phyloP scores from a whole-genome alignment of 2,113 vertebrate genomes.

The Campylomormyrus numenius region DNA sequence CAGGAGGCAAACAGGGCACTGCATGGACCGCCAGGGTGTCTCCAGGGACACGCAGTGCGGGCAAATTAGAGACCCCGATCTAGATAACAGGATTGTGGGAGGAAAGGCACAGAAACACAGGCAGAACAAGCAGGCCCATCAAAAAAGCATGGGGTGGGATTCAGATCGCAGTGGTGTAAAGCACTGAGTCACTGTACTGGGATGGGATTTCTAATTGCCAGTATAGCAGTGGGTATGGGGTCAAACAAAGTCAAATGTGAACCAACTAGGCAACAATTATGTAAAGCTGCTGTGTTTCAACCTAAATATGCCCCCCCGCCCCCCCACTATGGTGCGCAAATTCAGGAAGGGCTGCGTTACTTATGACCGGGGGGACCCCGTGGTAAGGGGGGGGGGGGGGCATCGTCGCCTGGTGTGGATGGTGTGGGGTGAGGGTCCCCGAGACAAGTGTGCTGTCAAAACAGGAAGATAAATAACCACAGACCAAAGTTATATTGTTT shows the following conservation, averaged over 20 bases:
- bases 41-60: not conserved
- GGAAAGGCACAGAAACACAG: not conserved
- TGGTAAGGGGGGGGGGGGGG: not conserved
- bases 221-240: not conserved
- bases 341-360: no score
- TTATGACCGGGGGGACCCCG: no score
- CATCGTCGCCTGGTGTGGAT: slow-evolving; percentile 47
- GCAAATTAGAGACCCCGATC: not conserved
- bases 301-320: no score
- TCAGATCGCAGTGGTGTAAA: not conserved
- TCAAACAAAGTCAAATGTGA: not conserved
- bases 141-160: not conserved
- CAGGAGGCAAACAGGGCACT: not conserved
- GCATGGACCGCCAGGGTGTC: not conserved
- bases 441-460: slow-evolving; percentile 41
- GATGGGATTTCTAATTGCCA: not conserved
- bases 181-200: not conserved
- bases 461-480: slow-evolving; percentile 47
- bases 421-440: slow-evolving; percentile 2
- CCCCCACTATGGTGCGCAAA: no score
- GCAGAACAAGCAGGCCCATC: not conserved
- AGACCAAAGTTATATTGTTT: slow-evolving; percentile 41
- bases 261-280: not conserved
- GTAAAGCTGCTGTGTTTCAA: not conserved
- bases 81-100: not conserved